Evolutionary conservation across 2,888 invertebrate species (phyloP), one percentile per base, ranked within the genome.

Genomic region (Dendrolimus houi): DNA sequence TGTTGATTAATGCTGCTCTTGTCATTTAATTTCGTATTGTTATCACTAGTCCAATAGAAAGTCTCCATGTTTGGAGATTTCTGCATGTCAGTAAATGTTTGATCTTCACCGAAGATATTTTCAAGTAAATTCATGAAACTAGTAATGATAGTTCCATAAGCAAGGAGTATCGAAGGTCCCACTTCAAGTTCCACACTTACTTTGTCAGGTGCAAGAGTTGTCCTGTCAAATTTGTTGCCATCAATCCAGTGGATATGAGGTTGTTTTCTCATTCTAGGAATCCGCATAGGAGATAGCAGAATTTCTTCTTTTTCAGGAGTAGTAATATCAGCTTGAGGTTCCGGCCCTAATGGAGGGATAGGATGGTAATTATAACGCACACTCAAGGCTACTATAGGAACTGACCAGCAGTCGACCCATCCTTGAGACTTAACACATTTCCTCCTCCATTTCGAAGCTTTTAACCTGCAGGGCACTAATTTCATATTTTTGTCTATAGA

Each of bases 321-420:
- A 1, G 98, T 97, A 41, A 97, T 96, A 71, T 97, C 96, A 0
- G 97, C 97, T 85, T 97, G 97, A 0, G 97, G 96, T 65, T 95
- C 94, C 0, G 96, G 97, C 0, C 97, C 96, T 53, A 97, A 81
- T 0, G 97, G 96, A 3, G 98, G 97, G 74, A 96, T 95, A 0
- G 98, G 98, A 83, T 99, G 98, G 81, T 98, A 99, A 17, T 94
- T 93, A 80, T 98, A 99, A 62, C 94, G 94, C 56, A 99, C 96
- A 67, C 96, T 97, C 17, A 99, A 89, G 0, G 98, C 97, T 7
- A 98, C 96, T 62, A 98, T 98, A 0, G 98, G 98, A 8, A 98
- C 97, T 55, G 96, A 96, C 98, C 98, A 98, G 75, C 98, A 98
- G 77, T 98, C 98, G 0, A 98, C 94, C 99, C 99, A 99, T 2